Percentiles rank a stretch among this genome's conserved stretches.
These are phyloP conservation scores for Meloe dianella DNA, from an alignment of 2,888 invertebrate species.

Conservation along the genomic window DNA sequence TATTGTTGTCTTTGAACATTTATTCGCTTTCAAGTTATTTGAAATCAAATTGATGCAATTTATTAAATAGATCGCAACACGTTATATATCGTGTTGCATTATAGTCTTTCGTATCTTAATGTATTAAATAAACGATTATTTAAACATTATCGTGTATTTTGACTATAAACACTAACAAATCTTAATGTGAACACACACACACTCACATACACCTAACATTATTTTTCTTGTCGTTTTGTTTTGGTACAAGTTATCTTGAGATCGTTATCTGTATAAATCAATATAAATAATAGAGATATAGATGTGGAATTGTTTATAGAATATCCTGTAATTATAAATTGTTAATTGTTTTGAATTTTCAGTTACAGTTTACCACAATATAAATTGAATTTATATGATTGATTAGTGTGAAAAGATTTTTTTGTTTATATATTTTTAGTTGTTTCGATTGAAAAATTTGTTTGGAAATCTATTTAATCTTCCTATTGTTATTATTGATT, in stretches of 20 bases:
- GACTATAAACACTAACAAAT: not conserved
- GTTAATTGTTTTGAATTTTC: not conserved
- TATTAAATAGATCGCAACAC: not conserved
- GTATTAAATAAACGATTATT: not conserved
- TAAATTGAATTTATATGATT: too few species aligned
- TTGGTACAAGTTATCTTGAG: too few species aligned
- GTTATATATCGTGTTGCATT: not conserved
- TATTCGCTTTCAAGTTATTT: too few species aligned
- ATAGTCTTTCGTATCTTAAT: not conserved
- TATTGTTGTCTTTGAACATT: too few species aligned
- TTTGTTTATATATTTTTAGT: too few species aligned
- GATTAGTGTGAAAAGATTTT: too few species aligned
- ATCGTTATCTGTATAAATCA: not conserved
- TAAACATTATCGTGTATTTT: not conserved
- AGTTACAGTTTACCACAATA: too few species aligned
- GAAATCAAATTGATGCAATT: not conserved
- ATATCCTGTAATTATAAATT: not conserved
- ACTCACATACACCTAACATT: too few species aligned
- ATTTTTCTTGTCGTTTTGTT: not conserved
- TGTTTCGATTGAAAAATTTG: too few species aligned
- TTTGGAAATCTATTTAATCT: too few species aligned
- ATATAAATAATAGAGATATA: too few species aligned
- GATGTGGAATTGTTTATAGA: not conserved
- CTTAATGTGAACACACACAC: not conserved
- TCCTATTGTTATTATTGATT: not conserved